Evolutionary conservation across 1,140 invertebrate species (phyloP).

Genomic region (Trachelipus rathkii): DNA sequence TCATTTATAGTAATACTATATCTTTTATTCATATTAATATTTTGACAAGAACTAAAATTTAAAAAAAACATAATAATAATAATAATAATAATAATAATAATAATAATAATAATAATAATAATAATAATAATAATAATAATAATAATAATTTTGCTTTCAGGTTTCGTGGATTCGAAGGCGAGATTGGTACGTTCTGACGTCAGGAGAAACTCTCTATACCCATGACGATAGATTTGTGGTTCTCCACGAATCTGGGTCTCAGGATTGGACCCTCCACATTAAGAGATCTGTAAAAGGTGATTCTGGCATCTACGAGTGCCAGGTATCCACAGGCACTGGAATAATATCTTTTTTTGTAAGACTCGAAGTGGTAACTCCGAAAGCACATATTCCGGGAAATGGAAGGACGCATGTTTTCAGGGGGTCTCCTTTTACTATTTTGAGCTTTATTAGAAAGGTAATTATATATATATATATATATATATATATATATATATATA

Average conservation of each 20-base stretch:
- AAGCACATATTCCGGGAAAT: constrained; percentile 76
- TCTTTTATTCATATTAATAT: too few relatives aligned
- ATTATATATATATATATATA: constrained; percentile 40
- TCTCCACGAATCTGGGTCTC: constrained; percentile 64
- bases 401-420: constrained; percentile 84
- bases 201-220: constrained; percentile 81
- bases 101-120: too few relatives aligned
- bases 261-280: constrained; percentile 88
- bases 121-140: too few relatives aligned
- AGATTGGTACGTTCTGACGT: constrained; percentile 88
- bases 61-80: too few relatives aligned
- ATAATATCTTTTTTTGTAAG: constrained; percentile 81
- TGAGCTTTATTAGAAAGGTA: constrained; percentile 74
- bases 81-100: too few relatives aligned
- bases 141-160: constrained; percentile 53
- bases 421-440: constrained; percentile 81
- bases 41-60: too few relatives aligned
- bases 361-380: constrained; percentile 78
- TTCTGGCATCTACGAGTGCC: constrained; percentile 91
- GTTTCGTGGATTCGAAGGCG: constrained; percentile 83
- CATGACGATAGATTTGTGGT: constrained; percentile 85
- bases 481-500: too few relatives aligned
- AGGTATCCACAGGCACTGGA: constrained; percentile 81
- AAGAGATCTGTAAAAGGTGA: constrained; percentile 86
- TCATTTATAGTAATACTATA: too few relatives aligned